A percentile compares a stretch with the other conserved stretches of the same genome.
phyloP scores from a whole-genome alignment of 2,797 vertebrate genomes.

The Enteromius mattozi region DNA sequence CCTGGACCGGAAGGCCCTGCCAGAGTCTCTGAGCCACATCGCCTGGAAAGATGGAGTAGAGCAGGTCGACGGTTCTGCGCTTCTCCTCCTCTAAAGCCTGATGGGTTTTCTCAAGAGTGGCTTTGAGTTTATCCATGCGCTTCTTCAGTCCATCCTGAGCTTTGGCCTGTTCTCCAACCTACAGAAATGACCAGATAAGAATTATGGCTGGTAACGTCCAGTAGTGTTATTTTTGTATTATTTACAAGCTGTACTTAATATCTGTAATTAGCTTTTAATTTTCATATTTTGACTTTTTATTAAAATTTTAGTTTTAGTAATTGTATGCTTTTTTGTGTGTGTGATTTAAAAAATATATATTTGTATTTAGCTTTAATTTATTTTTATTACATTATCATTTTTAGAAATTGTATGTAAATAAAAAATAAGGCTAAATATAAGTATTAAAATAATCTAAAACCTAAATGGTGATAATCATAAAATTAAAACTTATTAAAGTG shows the following conservation, averaged over 20 bases:
- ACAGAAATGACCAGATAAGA: not conserved
- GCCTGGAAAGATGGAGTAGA: slow-evolving; percentile 97
- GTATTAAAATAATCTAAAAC: not conserved
- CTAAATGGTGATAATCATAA: not conserved
- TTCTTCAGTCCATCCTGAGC: slow-evolving; percentile 98
- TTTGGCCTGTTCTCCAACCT: slow-evolving; percentile 91
- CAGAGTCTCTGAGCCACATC: slow-evolving; percentile 96
- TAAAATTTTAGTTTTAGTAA: not conserved
- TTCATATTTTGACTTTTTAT: not conserved
- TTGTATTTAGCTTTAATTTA: not conserved
- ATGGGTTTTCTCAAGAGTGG: slow-evolving; percentile 93
- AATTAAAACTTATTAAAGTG: not conserved
- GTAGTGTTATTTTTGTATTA: not conserved
- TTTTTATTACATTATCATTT: not conserved
- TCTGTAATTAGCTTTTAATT: not conserved
- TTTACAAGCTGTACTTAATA: not conserved
- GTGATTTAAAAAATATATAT: not conserved
- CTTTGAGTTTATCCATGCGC: slow-evolving; percentile 98
- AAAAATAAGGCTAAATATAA: not conserved
- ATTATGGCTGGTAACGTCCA: not conserved
- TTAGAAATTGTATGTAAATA: not conserved
- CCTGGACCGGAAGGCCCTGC: slow-evolving; percentile 94
- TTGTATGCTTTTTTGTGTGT: not conserved
- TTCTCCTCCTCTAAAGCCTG: slow-evolving; percentile 97
- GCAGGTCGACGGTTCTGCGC: slow-evolving; percentile 94